Conservation (phyloP, 2,888 invertebrate genomes). For the Platypus cylindrus region DNA sequence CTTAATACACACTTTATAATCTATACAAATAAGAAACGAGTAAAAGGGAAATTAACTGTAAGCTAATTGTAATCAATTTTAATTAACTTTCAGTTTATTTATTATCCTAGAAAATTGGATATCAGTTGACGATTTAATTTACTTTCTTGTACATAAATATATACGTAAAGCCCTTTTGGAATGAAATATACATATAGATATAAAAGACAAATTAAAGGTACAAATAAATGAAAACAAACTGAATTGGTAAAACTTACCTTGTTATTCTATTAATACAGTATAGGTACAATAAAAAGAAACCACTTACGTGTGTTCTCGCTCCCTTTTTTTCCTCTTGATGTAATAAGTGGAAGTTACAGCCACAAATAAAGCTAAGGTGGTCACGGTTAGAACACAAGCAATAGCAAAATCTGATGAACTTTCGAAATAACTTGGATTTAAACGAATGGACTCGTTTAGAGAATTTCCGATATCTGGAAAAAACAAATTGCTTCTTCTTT, state of each 20-base stretch:
- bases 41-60: too few relatives aligned
- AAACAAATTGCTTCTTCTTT: constrained; percentile 16
- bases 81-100: too few relatives aligned
- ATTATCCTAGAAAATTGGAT: too few relatives aligned
- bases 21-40: too few relatives aligned
- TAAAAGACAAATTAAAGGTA: background rate
- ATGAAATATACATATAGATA: constrained; percentile 1
- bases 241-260: constrained; percentile 10
- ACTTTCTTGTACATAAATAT: too few relatives aligned
- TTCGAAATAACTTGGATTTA: constrained; percentile 53
- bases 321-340: constrained; percentile 51
- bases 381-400: constrained; percentile 64
- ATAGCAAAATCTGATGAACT: constrained; percentile 62
- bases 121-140: too few relatives aligned
- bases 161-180: too few relatives aligned
- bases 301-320: constrained; percentile 57
- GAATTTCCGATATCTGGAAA: constrained; percentile 32
- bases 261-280: constrained; percentile 7
- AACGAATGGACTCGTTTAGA: constrained; percentile 58
- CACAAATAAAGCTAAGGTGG: constrained; percentile 44
- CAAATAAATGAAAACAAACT: constrained; percentile 7
- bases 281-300: constrained; percentile 5
- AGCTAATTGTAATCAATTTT: too few relatives aligned
- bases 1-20: too few relatives aligned
- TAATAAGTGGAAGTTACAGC: constrained; percentile 57